A percentile compares a stretch with the other conserved stretches of the same genome.
These are phyloP conservation scores for Channa striata DNA, from an alignment of 2,797 vertebrate genomes.

Conservation along the genomic window DNA sequence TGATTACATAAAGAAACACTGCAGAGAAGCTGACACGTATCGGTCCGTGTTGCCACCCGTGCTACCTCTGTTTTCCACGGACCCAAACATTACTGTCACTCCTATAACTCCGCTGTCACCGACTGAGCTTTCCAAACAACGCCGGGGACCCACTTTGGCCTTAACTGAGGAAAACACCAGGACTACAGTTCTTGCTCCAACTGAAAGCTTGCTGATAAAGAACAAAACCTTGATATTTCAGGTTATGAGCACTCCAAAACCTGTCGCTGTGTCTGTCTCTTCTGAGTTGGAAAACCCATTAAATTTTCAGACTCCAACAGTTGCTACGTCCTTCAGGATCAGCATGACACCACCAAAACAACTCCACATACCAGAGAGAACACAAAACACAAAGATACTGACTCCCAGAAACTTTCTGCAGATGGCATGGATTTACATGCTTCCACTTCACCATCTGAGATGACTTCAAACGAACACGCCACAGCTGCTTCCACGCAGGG, in stretches of 20 bases:
- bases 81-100: conserved; percentile 78
- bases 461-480: conserved; percentile 50
- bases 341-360: conserved; percentile 42
- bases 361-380: conserved; percentile 40
- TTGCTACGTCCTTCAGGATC: conserved; percentile 62
- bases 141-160: conserved; percentile 59
- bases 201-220: conserved; percentile 27
- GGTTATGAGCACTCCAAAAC: conserved; percentile 25
- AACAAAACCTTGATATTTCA: conserved; percentile 55
- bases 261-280: conserved; percentile 47
- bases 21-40: conserved; percentile 91
- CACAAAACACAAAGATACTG: conserved; percentile 28
- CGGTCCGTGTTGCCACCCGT: conserved; percentile 87
- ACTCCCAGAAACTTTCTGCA: conserved; percentile 39
- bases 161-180: conserved; percentile 46
- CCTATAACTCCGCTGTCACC: conserved; percentile 47
- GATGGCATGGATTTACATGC: conserved; percentile 51
- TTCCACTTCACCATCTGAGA: conserved; percentile 43
- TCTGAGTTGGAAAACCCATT: conserved; percentile 67
- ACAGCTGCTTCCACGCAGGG: conserved; percentile 36
- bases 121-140: conserved; percentile 65
- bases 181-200: conserved; percentile 51
- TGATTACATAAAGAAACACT: conserved; percentile 96
- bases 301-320: conserved; percentile 61
- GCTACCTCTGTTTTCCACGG: conserved; percentile 83